Evolutionary conservation across 2,113 vertebrate genomes (phyloP).

Genomic region (Nycticorax nycticorax): DNA sequence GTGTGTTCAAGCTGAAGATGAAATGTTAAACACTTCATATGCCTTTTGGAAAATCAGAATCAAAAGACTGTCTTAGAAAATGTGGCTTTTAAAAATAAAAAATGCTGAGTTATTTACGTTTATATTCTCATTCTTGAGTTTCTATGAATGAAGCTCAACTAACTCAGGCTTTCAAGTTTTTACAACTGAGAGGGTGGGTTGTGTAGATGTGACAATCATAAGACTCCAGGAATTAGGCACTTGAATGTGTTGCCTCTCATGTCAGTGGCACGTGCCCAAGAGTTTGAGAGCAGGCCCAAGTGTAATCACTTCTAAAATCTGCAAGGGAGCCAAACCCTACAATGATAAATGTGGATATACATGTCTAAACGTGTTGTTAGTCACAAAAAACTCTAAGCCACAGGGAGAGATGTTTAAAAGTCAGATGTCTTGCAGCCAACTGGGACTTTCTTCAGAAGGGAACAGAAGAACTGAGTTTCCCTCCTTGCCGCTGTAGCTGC

Average conservation of each 20-base stretch:
- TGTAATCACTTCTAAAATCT: background rate
- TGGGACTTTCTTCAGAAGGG: background rate
- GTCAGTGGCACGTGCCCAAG: background rate
- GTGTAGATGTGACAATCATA: background rate
- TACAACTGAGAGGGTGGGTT: background rate
- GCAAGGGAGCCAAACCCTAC: background rate
- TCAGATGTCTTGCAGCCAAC: background rate
- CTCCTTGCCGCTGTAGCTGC: background rate
- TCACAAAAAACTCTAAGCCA: background rate
- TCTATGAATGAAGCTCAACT: background rate
- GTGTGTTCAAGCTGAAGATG: background rate
- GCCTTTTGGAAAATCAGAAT: background rate
- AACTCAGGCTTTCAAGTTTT: background rate
- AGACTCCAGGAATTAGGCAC: background rate
- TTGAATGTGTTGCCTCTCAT: background rate
- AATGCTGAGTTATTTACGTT: background rate
- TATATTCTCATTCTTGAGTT: background rate
- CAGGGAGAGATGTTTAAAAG: background rate
- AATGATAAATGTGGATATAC: rapidly evolving
- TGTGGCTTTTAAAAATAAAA: background rate
- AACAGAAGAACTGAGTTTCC: background rate
- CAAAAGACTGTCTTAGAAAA: background rate
- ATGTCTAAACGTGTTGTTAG: background rate
- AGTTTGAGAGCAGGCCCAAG: background rate
- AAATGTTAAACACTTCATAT: background rate